phyloP scores from a whole-genome alignment of 2,113 vertebrate species.

The Sylvicapra grimmia region DNA sequence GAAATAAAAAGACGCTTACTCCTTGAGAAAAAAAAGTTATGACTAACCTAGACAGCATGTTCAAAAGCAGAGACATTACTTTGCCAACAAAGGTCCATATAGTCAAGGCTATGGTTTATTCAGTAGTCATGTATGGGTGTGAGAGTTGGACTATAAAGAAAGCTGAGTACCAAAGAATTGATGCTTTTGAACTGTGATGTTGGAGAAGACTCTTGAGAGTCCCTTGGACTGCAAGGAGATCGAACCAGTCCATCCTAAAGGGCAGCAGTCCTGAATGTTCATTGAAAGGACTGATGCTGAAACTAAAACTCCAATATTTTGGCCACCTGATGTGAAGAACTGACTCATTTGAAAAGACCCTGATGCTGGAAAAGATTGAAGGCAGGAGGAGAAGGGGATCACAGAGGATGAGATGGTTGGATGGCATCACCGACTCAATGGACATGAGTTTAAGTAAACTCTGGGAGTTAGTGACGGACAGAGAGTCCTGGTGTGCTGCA shows the following conservation, averaged over 20 bases:
- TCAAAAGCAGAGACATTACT: background rate
- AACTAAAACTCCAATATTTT: background rate
- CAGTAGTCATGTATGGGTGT: background rate
- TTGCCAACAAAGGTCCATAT: background rate
- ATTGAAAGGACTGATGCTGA: background rate
- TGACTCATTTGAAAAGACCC: background rate
- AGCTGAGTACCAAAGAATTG: background rate
- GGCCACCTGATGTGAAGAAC: background rate
- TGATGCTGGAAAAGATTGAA: background rate
- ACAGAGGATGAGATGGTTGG: background rate
- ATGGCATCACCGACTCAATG: background rate
- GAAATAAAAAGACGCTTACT: background rate
- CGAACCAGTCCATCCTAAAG: background rate
- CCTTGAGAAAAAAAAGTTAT: background rate
- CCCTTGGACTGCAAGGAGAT: background rate
- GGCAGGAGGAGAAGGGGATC: background rate
- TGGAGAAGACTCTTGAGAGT: background rate
- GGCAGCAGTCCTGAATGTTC: background rate
- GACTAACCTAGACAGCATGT: background rate
- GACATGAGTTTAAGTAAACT: background rate
- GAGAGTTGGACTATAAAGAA: background rate
- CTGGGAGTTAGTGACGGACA: background rate
- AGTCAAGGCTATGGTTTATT: background rate
- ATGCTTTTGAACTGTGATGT: background rate
- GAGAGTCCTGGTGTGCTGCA: background rate